Base-by-base conservation (phyloP, 2,797 vertebrate genomes). In the Rallus crepitans region DNA sequence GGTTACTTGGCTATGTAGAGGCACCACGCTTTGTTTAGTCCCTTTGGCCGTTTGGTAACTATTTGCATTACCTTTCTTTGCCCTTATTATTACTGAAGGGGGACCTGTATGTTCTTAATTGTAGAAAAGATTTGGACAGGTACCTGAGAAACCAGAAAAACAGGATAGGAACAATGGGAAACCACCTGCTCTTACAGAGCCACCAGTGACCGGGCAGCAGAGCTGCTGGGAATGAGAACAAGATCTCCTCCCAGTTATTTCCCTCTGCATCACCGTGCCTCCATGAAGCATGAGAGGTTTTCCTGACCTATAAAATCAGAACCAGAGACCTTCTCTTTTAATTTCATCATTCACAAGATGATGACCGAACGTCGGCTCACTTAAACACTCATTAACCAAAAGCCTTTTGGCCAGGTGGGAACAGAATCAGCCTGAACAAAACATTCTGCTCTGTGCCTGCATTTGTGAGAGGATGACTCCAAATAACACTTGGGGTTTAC, bases 61-160 rank as follows among this genome's bases (percentile, higher is more conserved):
- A 79, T 96, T 97, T 92, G 69, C 81, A 73, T 76, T 93, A 5
- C 63, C 37, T 96, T 79, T 52, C 90, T 88, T 85, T 85, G 90
- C 64, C 59, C 92, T 93, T 69, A 78, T 87, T 93, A 66, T 80
- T 93, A 42, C 50, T 61, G 79, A 88, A 75, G 6, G 57, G 80
- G 56, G 45, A 79, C 42, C 64, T 53, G 69, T 73, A 72, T 64
- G 64, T 80, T 93, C 70, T 87, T 83, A 82, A 87, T 28, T 77
- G 64, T 59, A 81, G 87, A 66, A 96, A 86, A 87, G 24, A 69
- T 50, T 79, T 83, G 61, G 30, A 70, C 60, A 45, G 28, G 47
- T 83, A 92, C 87, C 71, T 83, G 89, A 96, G 87, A 97, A 96
- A 96, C 86, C 90, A 91, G 97, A 96, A 95, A 92, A 96, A 79